Conservation (phyloP, 2,113 vertebrate species). For the Eptesicus fuscus region DNA sequence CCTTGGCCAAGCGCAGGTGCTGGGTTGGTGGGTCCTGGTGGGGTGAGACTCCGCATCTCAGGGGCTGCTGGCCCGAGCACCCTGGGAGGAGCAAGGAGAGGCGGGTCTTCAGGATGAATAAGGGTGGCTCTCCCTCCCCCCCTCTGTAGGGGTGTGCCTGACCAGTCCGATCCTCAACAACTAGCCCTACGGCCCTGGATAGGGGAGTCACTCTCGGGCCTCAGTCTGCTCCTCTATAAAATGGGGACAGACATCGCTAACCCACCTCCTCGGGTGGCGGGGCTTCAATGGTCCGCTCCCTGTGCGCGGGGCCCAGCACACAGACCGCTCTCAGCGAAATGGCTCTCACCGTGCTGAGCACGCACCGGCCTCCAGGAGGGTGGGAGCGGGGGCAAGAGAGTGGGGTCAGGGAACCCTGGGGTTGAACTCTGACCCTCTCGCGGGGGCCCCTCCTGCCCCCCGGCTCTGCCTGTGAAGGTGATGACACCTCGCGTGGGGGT, state of each 20-base stretch:
- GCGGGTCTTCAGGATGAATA: no score
- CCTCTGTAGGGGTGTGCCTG: no score
- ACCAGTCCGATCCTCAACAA: no score
- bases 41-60: neutral
- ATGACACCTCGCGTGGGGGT: no score
- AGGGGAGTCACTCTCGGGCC: neutral
- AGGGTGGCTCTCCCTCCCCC: rapidly evolving
- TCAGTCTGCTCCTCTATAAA: neutral
- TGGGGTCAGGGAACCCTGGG: neutral
- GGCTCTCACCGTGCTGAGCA: rapidly evolving
- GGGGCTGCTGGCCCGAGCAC: neutral
- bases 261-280: rapidly evolving
- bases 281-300: rapidly evolving
- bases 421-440: rapidly evolving
- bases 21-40: rapidly evolving
- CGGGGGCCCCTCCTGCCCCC: neutral
- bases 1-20: neutral
- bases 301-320: rapidly evolving
- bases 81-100: neutral
- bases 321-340: rapidly evolving
- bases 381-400: neutral
- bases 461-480: neutral
- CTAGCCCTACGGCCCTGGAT: neutral
- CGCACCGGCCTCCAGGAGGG: neutral
- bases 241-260: neutral